A percentile compares a stretch with the other conserved stretches of the same genome.
Evolutionary conservation across 2,888 invertebrate species (phyloP).

Genomic region (Antheraea assamensis): DNA sequence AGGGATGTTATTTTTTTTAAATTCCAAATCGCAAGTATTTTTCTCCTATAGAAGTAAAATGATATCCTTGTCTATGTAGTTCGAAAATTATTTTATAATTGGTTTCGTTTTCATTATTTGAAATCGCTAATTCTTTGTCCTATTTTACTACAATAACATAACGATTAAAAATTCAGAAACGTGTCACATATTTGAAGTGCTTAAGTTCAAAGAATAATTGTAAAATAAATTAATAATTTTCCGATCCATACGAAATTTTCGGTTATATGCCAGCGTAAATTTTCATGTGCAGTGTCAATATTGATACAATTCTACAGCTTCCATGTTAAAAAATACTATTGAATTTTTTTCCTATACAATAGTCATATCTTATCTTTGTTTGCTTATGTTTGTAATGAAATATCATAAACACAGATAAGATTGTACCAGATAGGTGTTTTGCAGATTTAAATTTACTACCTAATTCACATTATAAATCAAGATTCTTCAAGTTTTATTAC

Average conservation of each 20-base stretch:
- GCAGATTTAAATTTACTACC: conserved; percentile 29
- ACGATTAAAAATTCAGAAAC: neutral
- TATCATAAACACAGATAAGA: conserved; percentile 32
- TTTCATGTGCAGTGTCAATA: neutral
- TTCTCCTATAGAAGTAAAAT: neutral
- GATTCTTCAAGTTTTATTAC: neutral
- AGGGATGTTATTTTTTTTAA: neutral
- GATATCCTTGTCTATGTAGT: neutral
- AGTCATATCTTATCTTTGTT: conserved; percentile 29
- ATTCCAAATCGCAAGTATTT: neutral
- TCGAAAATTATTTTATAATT: no score
- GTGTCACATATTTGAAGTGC: neutral
- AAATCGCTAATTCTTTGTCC: neutral
- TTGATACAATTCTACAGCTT: neutral
- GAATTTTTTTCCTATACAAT: conserved; percentile 14
- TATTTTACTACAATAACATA: neutral
- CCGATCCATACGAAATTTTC: neutral
- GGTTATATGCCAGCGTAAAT: neutral
- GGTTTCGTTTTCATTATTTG: neutral
- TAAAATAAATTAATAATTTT: neutral
- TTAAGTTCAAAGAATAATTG: neutral
- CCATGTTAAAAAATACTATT: neutral
- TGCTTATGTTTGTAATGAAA: conserved; percentile 17
- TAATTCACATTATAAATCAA: conserved; percentile 23
- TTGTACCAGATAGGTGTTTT: conserved; percentile 22